Evolutionary conservation across 2,888 invertebrate genomes (phyloP), one percentile per base, ranked within the genome.

Genomic region (Ephialtes manifestator): DNA sequence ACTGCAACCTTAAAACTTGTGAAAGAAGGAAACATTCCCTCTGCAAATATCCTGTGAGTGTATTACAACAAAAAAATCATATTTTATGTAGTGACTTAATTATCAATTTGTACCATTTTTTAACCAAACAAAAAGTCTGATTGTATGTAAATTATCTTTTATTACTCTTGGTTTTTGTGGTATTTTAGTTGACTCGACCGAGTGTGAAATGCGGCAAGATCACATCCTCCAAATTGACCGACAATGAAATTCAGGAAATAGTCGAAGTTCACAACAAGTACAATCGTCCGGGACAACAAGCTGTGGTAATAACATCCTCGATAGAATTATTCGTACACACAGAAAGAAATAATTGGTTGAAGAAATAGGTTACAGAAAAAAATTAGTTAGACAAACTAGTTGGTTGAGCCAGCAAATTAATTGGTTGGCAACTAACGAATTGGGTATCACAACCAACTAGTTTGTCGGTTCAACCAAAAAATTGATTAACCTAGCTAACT

Each of bases 241-340:
- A 58, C 1, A 48, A 53, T n/a, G 84, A 88, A 10, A 85, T 75
- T 10, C 18, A 63, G 1, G 77, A 81, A 31, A 67, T 88, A 7
- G 3, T 87, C 15, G 43, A 86, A 0, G 35, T 48, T 24, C 90
- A 89, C 75, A 90, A 90, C 53, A 15, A 75, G 8, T 65, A 68
- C 7, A 75, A 10, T 10, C 90, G 55, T 53, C 51, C 1, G 67
- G 39, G 0, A 87, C 87, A 8, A 31, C 8, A 11, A 51, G 8
- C 35, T 28, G 13, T 87, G 72, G 87, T 87, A 83, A 74, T 20
- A 65, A 48, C 11, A 10, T 10, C 20, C 43, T 39, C 2, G 8
- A 53, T 53, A 20, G 24, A 4, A 51, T 5, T 51, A n/a, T 18
- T 51, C 5, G 1, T 7, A 51, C 1, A 3, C n/a, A 51, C 13